Evolutionary conservation across 2,113 vertebrate genomes (phyloP).

Genomic region (Tyrannus savana): DNA sequence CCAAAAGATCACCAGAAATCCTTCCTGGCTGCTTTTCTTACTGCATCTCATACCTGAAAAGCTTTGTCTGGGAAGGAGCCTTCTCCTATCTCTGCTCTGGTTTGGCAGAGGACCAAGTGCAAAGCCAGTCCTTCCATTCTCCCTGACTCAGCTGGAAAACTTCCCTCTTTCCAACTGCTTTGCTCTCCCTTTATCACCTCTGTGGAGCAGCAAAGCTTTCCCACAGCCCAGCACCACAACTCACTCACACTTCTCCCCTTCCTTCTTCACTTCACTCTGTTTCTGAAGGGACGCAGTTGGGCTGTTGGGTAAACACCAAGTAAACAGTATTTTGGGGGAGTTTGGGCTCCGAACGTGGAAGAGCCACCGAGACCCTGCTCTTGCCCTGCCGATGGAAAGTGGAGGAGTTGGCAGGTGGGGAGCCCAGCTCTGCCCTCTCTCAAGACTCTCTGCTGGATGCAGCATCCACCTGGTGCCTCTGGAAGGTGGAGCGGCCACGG

Average conservation of each 20-base stretch:
- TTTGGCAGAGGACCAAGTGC: neutral
- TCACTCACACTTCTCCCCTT: neutral
- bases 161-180: neutral
- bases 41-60: neutral
- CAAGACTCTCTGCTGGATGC: neutral
- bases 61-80: neutral
- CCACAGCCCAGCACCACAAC: neutral
- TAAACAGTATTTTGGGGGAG: accelerated
- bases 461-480: neutral
- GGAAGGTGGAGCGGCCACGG: neutral
- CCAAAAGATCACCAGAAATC: neutral
- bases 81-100: neutral
- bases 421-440: neutral
- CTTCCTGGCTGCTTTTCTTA: neutral
- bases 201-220: neutral
- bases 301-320: neutral
- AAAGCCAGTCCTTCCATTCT: neutral
- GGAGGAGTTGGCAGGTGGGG: neutral
- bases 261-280: accelerated
- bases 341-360: neutral
- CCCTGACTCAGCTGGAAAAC: neutral
- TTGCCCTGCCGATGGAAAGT: accelerated
- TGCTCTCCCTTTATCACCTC: neutral
- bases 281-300: neutral
- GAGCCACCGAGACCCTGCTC: accelerated